These are phyloP conservation scores for Bombyx huttoni DNA, from an alignment of 2,888 invertebrate species.

Conservation along the genomic window DNA sequence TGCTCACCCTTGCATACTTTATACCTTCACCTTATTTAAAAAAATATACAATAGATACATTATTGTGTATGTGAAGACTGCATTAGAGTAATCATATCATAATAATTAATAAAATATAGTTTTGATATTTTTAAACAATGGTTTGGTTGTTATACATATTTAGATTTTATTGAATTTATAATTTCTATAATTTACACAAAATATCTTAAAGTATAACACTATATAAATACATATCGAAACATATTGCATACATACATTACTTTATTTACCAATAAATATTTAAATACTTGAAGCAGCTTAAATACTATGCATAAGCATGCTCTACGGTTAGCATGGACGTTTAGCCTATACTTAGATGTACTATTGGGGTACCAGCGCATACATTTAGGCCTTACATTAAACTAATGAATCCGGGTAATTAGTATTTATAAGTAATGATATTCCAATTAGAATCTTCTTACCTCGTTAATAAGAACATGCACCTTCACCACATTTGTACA, in stretches of 20 bases:
- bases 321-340: neutral
- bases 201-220: neutral
- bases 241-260: too few species aligned
- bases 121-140: too few species aligned
- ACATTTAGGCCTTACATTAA: constrained; percentile 15
- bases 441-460: constrained; percentile 29
- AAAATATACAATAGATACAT: too few species aligned
- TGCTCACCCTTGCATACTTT: neutral
- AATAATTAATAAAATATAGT: too few species aligned
- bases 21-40: neutral
- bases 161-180: too few species aligned
- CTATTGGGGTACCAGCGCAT: neutral
- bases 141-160: too few species aligned
- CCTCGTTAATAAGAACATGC: constrained; percentile 53
- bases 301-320: neutral
- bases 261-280: neutral
- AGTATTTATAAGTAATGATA: constrained; percentile 23
- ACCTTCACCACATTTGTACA: constrained; percentile 50
- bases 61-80: too few species aligned
- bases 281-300: neutral
- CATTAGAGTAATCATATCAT: too few species aligned
- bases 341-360: neutral
- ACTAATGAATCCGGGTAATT: constrained; percentile 12
- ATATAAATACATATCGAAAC: neutral
- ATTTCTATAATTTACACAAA: neutral